Evolutionary conservation across 2,888 invertebrate genomes (phyloP), one percentile per base, ranked within the genome.

Genomic region (Macrophya alboannulata): DNA sequence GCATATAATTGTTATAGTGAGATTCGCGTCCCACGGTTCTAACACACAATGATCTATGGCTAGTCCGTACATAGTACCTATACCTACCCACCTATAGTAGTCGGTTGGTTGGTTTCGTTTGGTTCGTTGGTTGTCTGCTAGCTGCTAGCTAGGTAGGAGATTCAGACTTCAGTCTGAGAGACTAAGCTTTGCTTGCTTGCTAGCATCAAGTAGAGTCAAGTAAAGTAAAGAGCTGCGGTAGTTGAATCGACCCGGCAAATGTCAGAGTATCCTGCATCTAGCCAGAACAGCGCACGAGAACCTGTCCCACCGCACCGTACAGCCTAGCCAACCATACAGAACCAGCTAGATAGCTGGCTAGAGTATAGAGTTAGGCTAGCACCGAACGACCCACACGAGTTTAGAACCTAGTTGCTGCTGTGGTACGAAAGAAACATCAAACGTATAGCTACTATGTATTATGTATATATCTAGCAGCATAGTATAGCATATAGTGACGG

Each of bases 231-330:
- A 31, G 79, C 59, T 62, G 25, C 25, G 62, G 59, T 43, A n/a
- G 59, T 31, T 81, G 59, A 43, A 91, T 91, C 91, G 91, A 90
- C 90, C 91, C 89, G 89, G 92, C 91, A 92, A 92, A 92, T 92
- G 92, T 92, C 92, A 92, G 90, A 92, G 91, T 92, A 90, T 91
- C 89, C 88, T 89, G 89, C 88, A 86, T 82, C 86, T 86, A 83
- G 82, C 65, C 45, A 79, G 86, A 84, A 86, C 83, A 77, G 87
- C 86, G 85, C 81, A 85, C 85, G 85, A 88, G 87, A 88, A 88
- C 88, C 88, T 88, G 88, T 88, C 88, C 88, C 87, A 87, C 87
- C 84, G 72, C 43, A 43, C 43, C 81, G 55, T 31, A 65, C 82
- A 62, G 21, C 31, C 40, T 31, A 76, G 31, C 25, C 65, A 82